Evolutionary conservation across 2,888 invertebrate genomes (phyloP).

Genomic region (Pristionchus maxplancki): DNA sequence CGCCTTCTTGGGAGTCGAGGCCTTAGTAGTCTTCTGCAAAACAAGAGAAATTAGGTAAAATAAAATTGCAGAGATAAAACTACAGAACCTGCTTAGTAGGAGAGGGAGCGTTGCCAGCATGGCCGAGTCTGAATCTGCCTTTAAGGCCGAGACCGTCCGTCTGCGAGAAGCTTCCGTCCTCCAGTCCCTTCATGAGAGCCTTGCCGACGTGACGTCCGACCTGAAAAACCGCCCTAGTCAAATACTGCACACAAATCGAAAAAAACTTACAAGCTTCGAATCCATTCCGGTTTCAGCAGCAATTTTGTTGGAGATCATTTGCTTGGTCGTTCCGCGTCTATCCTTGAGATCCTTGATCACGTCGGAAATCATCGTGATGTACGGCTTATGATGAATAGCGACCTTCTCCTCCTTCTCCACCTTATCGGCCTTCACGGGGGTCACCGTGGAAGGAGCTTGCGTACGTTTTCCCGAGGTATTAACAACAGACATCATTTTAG

Average conservation of each 20-base stretch:
- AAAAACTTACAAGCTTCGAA: not conserved
- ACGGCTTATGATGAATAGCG: not conserved
- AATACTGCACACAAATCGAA: not conserved
- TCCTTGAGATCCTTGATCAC: conserved; percentile 20
- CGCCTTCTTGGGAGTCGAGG: not conserved
- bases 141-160: not conserved
- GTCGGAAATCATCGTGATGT: not conserved
- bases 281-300: not conserved
- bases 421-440: no score
- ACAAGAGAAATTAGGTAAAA: not conserved
- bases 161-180: not conserved
- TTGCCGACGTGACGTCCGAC: not conserved
- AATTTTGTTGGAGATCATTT: not conserved
- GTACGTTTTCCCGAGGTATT: no score
- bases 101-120: not conserved
- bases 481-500: no score
- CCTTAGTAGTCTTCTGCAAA: not conserved
- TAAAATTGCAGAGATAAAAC: no score
- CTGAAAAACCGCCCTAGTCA: not conserved
- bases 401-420: no score
- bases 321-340: not conserved
- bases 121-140: conserved; percentile 2
- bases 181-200: not conserved
- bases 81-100: no score
- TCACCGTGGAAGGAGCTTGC: no score